Conservation (phyloP, 2,797 vertebrate species). For the Xerus rutilus region DNA sequence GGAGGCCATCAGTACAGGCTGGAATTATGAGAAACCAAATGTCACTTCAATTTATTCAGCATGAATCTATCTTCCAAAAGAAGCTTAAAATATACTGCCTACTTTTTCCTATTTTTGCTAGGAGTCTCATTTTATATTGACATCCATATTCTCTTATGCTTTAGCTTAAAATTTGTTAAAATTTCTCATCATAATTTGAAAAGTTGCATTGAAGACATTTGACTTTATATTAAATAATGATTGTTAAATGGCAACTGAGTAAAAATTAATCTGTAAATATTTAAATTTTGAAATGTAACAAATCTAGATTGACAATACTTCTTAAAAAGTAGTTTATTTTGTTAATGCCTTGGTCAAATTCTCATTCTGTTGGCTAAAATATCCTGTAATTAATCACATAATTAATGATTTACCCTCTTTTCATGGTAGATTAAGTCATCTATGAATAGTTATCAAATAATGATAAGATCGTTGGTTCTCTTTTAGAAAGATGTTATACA, state of each 20-base stretch:
- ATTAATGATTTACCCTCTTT: not conserved
- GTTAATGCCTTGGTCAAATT: conserved; percentile 38
- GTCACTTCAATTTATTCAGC: conserved; percentile 83
- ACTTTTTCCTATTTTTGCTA: conserved; percentile 66
- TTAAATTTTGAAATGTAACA: conserved; percentile 21
- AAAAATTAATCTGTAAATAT: conserved; percentile 54
- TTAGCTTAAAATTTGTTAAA: conserved; percentile 64
- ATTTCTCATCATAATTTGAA: conserved; percentile 42
- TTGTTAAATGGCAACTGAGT: not conserved
- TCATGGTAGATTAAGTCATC: not conserved
- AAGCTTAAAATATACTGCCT: conserved; percentile 73
- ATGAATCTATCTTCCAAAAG: conserved; percentile 76
- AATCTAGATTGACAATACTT: conserved; percentile 6
- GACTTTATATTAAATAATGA: conserved; percentile 35
- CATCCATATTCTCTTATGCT: conserved; percentile 69
- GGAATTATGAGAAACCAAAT: conserved; percentile 82
- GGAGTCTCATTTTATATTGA: conserved; percentile 74
- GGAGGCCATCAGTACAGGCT: conserved; percentile 74
- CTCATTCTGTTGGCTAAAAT: not conserved
- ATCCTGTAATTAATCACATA: not conserved
- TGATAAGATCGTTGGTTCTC: not conserved
- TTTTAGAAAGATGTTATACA: not conserved
- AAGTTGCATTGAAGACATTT: conserved; percentile 31
- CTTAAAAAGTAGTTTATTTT: conserved; percentile 43
- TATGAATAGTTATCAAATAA: conserved; percentile 11